Conservation (phyloP, 2,888 invertebrate genomes). For the Rotaria magnacalcarata region DNA sequence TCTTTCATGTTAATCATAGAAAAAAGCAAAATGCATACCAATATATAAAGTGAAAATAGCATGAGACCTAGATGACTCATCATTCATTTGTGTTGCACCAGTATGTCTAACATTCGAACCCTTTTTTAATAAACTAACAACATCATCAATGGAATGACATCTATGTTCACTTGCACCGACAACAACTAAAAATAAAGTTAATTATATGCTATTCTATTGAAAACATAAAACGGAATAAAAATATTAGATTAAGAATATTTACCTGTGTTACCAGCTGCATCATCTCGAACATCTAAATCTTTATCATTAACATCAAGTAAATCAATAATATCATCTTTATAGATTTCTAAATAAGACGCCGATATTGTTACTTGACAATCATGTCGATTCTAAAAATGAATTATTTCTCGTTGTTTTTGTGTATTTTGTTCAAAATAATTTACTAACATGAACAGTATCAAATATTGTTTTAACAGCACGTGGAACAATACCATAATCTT, state of each 20-base stretch:
- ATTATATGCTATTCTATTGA: too few species aligned
- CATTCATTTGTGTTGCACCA: constrained; percentile 60
- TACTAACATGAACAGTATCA: constrained; percentile 50
- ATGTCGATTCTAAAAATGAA: not conserved
- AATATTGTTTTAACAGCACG: constrained; percentile 77
- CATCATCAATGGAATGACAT: constrained; percentile 56
- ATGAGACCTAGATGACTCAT: constrained; percentile 59
- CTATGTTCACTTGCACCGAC: constrained; percentile 55
- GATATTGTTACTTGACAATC: constrained; percentile 49
- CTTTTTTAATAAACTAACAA: constrained; percentile 55
- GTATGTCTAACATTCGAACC: constrained; percentile 58
- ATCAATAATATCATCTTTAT: constrained; percentile 59
- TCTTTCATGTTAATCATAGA: too few species aligned
- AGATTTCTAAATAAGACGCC: constrained; percentile 59
- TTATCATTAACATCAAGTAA: constrained; percentile 55
- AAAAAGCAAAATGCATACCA: constrained; percentile 50
- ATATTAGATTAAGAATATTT: constrained; percentile 9
- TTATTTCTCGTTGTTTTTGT: not conserved
- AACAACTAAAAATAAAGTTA: constrained; percentile 52
- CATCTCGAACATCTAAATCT: constrained; percentile 58
- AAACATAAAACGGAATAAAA: not conserved
- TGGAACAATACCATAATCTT: constrained; percentile 75
- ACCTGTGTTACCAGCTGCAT: constrained; percentile 58
- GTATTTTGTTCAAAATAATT: not conserved
- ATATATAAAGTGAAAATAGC: constrained; percentile 58